Conservation (phyloP, 23 tunicate species). For the Halocynthia roretzi region DNA sequence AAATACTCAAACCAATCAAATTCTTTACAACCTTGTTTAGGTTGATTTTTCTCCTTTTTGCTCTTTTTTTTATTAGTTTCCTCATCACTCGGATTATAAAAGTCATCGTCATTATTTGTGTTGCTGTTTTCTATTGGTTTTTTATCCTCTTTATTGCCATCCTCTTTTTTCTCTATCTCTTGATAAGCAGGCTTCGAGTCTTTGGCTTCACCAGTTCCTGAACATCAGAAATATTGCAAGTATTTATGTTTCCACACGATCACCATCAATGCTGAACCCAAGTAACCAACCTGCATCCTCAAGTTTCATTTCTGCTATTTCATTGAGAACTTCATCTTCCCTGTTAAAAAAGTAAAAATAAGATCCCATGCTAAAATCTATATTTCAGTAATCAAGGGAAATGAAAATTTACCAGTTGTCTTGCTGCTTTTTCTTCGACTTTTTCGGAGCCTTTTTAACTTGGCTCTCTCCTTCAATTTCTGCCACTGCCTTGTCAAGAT, state of each 20-base stretch:
- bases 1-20: background rate
- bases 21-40: slow-evolving; percentile 19
- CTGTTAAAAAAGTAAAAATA: background rate
- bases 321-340: slow-evolving; percentile 13
- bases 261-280: background rate
- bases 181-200: background rate
- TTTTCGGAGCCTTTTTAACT: background rate
- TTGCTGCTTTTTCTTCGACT: slow-evolving; percentile 18
- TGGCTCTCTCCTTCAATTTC: slow-evolving; percentile 3
- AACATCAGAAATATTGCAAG: background rate
- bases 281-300: background rate
- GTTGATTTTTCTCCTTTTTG: background rate
- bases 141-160: background rate
- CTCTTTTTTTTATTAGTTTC: slow-evolving; percentile 21
- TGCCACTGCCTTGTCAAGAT: slow-evolving; percentile 9
- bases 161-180: background rate
- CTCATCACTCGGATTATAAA: slow-evolving; percentile 16
- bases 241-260: background rate
- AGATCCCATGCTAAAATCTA: background rate
- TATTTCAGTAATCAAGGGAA: background rate
- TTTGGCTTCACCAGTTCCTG: slow-evolving; percentile 6
- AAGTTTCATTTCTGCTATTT: background rate
- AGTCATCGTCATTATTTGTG: background rate
- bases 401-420: slow-evolving; percentile 11
- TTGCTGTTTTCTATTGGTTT: background rate